Percentiles rank a stretch among this genome's conserved stretches.
These are phyloP conservation scores for Connochaetes taurinus DNA, from an alignment of 2,113 vertebrate genomes.

Conservation along the genomic window DNA sequence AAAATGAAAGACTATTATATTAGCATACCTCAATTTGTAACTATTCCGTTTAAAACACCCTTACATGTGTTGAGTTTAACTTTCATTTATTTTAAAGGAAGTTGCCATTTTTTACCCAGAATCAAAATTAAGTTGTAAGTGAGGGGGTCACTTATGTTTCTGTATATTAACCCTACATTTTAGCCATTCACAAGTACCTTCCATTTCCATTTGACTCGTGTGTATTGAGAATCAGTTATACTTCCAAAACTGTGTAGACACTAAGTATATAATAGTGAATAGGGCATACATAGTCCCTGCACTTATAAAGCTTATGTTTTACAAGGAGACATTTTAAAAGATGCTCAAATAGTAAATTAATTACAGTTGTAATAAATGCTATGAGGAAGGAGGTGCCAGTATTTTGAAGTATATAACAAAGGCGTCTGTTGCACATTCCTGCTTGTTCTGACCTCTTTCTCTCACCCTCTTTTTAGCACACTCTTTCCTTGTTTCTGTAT, in stretches of 20 bases:
- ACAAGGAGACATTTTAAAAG: not conserved
- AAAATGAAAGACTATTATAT: not conserved
- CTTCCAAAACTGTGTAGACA: not conserved
- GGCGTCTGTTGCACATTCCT: not conserved
- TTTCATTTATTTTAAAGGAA: not conserved
- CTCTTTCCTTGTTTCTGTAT: not conserved
- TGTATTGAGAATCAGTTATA: not conserved
- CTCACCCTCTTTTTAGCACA: not conserved
- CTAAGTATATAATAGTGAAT: not conserved
- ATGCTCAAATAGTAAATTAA: not conserved
- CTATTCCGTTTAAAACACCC: not conserved
- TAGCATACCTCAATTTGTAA: not conserved
- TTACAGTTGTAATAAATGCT: not conserved
- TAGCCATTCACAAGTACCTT: not conserved
- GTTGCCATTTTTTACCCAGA: not conserved
- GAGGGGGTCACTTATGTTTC: not conserved
- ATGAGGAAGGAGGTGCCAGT: not conserved
- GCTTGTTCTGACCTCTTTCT: not conserved
- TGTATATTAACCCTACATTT: not conserved
- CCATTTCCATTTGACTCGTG: not conserved
- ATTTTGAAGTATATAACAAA: not conserved
- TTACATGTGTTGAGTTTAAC: not conserved
- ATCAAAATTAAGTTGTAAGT: not conserved
- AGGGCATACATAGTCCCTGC: not conserved
- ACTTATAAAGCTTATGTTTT: not conserved